Evolutionary conservation across 2,888 invertebrate genomes (phyloP).

Genomic region (Calliopum simillimum): DNA sequence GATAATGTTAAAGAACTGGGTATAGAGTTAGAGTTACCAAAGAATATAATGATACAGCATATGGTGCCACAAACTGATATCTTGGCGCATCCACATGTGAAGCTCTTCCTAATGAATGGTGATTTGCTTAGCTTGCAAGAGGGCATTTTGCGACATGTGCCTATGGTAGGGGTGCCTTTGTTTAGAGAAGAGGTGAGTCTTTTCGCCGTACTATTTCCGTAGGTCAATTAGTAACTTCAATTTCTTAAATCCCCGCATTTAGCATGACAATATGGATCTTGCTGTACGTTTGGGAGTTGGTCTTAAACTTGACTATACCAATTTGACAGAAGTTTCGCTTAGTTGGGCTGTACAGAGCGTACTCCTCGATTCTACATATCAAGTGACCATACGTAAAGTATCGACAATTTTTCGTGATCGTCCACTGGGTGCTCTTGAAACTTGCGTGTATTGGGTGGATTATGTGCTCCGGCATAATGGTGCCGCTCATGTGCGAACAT

Average conservation of each 20-base stretch:
- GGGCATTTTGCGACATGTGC: conserved; percentile 66
- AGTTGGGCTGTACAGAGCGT: conserved; percentile 60
- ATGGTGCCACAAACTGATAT: conserved; percentile 70
- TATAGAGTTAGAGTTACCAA: conserved; percentile 55
- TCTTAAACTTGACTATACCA: conserved; percentile 55
- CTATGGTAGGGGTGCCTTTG: conserved; percentile 67
- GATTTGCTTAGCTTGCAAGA: conserved; percentile 66
- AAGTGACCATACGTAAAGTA: conserved; percentile 57
- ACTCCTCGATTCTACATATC: conserved; percentile 63
- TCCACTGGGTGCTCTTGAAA: conserved; percentile 63
- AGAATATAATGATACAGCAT: conserved; percentile 67
- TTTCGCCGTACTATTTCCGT: background rate
- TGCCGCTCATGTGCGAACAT: conserved; percentile 59
- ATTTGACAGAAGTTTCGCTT: conserved; percentile 60
- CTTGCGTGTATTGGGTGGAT: conserved; percentile 67
- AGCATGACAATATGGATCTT: conserved; percentile 54
- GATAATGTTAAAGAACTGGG: conserved; percentile 64
- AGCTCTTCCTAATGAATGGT: conserved; percentile 67
- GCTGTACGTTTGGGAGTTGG: conserved; percentile 60
- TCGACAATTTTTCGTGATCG: conserved; percentile 65
- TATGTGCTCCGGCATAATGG: conserved; percentile 65
- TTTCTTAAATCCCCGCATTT: conserved; percentile 32
- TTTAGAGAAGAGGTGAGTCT: conserved; percentile 63
- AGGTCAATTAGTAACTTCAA: conserved; percentile 38
- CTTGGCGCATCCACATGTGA: conserved; percentile 67